Evolutionary conservation across 37 sponge, comb jelly and placozoan genomes (phyloP).

Genomic region (Chondrilla cf. caribensis): DNA sequence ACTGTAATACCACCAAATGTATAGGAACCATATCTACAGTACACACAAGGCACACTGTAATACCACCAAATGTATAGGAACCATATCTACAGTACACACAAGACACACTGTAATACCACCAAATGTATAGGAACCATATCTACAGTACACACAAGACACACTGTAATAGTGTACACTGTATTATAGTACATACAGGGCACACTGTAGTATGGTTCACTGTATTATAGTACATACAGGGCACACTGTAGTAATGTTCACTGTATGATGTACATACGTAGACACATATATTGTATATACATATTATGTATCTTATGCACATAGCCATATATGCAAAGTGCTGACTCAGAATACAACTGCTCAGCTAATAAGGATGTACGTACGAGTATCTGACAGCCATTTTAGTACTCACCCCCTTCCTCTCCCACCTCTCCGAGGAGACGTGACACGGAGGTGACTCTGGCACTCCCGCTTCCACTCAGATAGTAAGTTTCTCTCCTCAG

Average conservation of each 20-base stretch:
- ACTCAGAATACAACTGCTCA: not conserved
- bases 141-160: not conserved
- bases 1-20: not conserved
- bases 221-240: not conserved
- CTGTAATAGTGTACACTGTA: not conserved
- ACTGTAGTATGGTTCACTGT: not conserved
- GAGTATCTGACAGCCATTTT: not conserved
- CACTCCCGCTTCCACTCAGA: conserved; percentile 76
- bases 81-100: not conserved
- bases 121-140: not conserved
- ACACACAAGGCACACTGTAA: not conserved
- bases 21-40: not conserved
- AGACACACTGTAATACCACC: not conserved
- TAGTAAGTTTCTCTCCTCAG: conserved; percentile 65
- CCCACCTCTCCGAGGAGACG: conserved; percentile 40
- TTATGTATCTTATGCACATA: no score
- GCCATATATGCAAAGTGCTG: not conserved
- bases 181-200: not conserved
- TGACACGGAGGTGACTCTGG: conserved; percentile 48
- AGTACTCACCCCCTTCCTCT: conserved; percentile 47
- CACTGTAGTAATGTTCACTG: not conserved
- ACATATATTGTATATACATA: not conserved
- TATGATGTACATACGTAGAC: not conserved
- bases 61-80: conserved; percentile 1
- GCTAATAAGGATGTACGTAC: no score